phyloP scores from a whole-genome alignment of 2,888 invertebrate species.

The Xestia ashworthii region DNA sequence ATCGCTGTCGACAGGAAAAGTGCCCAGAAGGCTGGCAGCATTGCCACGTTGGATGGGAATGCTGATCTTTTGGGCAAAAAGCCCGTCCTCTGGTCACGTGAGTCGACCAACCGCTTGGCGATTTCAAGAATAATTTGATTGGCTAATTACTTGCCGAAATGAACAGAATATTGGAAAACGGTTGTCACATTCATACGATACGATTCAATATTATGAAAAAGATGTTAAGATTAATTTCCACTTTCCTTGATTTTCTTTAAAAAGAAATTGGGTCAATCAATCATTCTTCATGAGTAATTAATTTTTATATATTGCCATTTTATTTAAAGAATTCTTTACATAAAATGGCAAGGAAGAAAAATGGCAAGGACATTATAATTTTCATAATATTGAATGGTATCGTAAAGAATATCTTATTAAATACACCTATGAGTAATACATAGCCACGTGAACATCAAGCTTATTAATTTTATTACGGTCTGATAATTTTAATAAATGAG shows the following conservation, averaged over 20 bases:
- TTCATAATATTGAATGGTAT: too few species aligned
- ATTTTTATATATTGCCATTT: not conserved
- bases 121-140: not conserved
- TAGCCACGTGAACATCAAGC: conserved; percentile 11
- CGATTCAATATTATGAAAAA: not conserved
- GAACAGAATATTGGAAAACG: not conserved
- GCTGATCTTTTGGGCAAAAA: too few species aligned
- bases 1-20: too few species aligned
- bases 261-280: not conserved
- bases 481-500: conserved; percentile 47
- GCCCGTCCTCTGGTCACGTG: too few species aligned
- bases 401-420: not conserved
- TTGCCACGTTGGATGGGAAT: too few species aligned
- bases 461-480: conserved; percentile 45
- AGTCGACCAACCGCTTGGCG: too few species aligned
- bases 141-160: not conserved
- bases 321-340: not conserved
- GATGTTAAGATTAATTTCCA: not conserved
- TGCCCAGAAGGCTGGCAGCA: too few species aligned
- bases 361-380: too few species aligned
- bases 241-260: too few species aligned
- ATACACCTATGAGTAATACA: not conserved
- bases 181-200: not conserved
- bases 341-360: too few species aligned
- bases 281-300: not conserved